phyloP scores from a whole-genome alignment of 2,888 invertebrate genomes.

The Halictus quadricinctus region DNA sequence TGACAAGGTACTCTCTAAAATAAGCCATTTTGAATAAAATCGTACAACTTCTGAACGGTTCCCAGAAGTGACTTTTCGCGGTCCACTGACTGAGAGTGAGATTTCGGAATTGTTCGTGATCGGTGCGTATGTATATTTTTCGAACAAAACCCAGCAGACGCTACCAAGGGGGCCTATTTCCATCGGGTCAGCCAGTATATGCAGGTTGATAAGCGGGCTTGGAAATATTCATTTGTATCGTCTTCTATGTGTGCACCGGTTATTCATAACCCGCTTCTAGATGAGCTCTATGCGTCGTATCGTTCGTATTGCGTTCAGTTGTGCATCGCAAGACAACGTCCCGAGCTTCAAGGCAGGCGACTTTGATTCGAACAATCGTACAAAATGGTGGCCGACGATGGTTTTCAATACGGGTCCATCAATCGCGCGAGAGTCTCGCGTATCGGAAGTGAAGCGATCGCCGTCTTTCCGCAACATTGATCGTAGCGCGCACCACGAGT shows the following conservation, averaged over 20 bases:
- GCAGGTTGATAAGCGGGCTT: conserved; percentile 13
- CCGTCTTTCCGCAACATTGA: conserved; percentile 12
- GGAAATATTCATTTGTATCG: conserved; percentile 63
- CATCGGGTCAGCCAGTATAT: not conserved
- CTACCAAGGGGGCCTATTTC: not conserved
- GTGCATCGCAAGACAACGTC: conserved; percentile 56
- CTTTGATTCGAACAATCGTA: conserved; percentile 1
- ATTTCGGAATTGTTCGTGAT: not conserved
- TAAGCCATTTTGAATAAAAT: too few species aligned
- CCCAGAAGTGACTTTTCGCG: too few species aligned
- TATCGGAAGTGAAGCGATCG: conserved; percentile 16
- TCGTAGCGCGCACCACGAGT: not conserved
- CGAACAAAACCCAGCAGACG: not conserved
- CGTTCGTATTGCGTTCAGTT: conserved; percentile 37
- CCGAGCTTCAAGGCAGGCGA: conserved; percentile 47
- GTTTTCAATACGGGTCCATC: not conserved
- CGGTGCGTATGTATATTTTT: not conserved
- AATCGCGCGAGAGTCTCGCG: not conserved
- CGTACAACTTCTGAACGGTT: too few species aligned
- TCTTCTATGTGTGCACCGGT: conserved; percentile 62
- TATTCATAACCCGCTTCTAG: conserved; percentile 71
- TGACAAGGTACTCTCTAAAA: too few species aligned
- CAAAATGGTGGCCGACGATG: not conserved
- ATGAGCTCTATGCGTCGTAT: conserved; percentile 54
- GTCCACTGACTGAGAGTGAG: too few species aligned